Evolutionary conservation across 2,113 vertebrate species (phyloP).

Genomic region (Phyllopteryx taeniolatus): DNA sequence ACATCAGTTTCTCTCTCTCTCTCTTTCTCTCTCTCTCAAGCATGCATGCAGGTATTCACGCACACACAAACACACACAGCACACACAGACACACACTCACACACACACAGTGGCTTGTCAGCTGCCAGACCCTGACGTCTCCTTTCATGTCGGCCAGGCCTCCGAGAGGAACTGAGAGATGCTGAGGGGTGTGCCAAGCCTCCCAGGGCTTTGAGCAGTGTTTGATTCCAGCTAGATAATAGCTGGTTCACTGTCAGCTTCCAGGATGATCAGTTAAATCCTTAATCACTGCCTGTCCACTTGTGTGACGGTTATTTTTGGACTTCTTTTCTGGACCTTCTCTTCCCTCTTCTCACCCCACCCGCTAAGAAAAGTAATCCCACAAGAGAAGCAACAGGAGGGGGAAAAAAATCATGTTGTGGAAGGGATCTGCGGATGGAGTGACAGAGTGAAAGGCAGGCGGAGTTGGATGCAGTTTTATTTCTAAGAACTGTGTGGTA

Average conservation of each 20-base stretch:
- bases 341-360: slow-evolving; percentile 61
- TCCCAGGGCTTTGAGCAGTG: slow-evolving; percentile 95
- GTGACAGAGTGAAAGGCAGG: slow-evolving; percentile 16
- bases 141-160: slow-evolving; percentile 97
- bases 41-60: too few relatives aligned
- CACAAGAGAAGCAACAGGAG: slow-evolving; percentile 40
- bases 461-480: slow-evolving; percentile 5
- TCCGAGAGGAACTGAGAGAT: slow-evolving; percentile 69
- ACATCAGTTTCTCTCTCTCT: slow-evolving; percentile 60
- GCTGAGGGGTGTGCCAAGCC: slow-evolving; percentile 68
- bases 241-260: slow-evolving; percentile 99
- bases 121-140: slow-evolving; percentile 97
- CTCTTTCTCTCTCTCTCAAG: slow-evolving; percentile 50
- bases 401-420: neutral
- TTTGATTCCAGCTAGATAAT: slow-evolving; percentile 99
- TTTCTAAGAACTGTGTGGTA: slow-evolving; percentile 3
- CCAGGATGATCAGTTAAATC: slow-evolving; percentile 99
- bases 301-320: slow-evolving; percentile 87
- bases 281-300: slow-evolving; percentile 99
- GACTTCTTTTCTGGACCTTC: slow-evolving; percentile 71
- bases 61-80: neutral
- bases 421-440: slow-evolving; percentile 21
- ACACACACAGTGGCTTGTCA: slow-evolving; percentile 80
- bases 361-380: slow-evolving; percentile 65
- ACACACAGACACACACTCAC: neutral